These are phyloP conservation scores for Paracentrotus lividus DNA, from an alignment of 53 echinoderm and acorn worm genomes.

Conservation along the genomic window DNA sequence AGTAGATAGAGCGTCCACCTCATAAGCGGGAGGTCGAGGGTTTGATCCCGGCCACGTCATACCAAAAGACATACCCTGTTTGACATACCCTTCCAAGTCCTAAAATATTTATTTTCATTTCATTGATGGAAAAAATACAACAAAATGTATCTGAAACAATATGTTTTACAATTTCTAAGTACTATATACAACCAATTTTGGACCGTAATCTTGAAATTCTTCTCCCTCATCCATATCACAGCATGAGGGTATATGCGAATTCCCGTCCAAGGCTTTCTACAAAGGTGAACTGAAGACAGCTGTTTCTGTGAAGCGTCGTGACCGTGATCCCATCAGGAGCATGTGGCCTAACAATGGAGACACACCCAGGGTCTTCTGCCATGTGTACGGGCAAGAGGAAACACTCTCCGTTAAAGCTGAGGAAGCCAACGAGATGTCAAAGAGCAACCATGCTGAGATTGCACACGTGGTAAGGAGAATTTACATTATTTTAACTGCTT, in stretches of 20 bases:
- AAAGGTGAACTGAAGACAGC: constrained; percentile 61
- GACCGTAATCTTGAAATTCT: too few relatives aligned
- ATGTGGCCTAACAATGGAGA: constrained; percentile 2
- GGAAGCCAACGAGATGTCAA: constrained; percentile 91
- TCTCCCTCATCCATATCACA: not conserved
- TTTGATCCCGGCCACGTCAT: too few relatives aligned
- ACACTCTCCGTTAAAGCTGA: constrained; percentile 84
- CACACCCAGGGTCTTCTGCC: constrained; percentile 83
- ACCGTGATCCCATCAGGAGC: not conserved
- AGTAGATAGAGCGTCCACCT: too few relatives aligned
- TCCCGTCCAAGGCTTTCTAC: constrained; percentile 80
- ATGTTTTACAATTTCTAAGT: too few relatives aligned
- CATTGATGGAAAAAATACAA: too few relatives aligned
- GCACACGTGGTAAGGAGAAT: constrained; percentile 82
- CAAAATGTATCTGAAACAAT: too few relatives aligned
- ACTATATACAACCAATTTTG: too few relatives aligned
- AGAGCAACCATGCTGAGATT: constrained; percentile 83
- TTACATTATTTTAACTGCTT: not conserved
- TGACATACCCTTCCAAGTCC: too few relatives aligned
- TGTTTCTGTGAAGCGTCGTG: constrained; percentile 42
- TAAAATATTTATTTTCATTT: too few relatives aligned
- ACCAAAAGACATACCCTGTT: too few relatives aligned
- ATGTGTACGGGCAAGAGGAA: constrained; percentile 86
- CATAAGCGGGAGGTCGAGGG: too few relatives aligned
- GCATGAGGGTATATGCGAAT: constrained; percentile 78